Percentiles rank a stretch among this genome's conserved stretches.
Conservation (phyloP, 2,888 invertebrate genomes). For the Tetragonisca angustula region DNA sequence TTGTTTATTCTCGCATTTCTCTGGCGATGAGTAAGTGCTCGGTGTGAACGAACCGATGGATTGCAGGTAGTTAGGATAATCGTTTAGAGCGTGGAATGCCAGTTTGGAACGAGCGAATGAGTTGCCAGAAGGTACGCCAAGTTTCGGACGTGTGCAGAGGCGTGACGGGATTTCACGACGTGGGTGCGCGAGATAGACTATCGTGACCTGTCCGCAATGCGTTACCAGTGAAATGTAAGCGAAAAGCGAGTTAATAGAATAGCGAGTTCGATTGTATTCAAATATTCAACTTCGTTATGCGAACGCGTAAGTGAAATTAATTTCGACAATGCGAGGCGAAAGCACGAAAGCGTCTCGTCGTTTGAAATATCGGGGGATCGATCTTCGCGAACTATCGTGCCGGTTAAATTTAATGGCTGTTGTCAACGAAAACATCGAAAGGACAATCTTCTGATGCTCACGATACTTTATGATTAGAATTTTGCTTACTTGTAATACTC, state of each 20-base stretch:
- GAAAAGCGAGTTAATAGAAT: neutral
- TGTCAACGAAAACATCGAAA: no score
- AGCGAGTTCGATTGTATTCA: neutral
- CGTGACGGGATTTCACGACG: neutral
- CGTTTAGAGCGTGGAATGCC: neutral
- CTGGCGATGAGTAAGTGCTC: neutral
- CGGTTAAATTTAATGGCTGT: no score
- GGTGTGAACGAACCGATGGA: no score
- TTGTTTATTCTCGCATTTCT: neutral
- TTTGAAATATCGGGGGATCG: no score
- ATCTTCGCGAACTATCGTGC: no score
- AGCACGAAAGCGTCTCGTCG: no score
- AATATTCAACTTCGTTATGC: neutral
- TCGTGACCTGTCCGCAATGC: constrained; percentile 19
- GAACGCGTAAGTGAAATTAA: no score
- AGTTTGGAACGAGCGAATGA: neutral
- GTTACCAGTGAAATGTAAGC: neutral
- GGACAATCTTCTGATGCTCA: no score
- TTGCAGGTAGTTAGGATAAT: neutral
- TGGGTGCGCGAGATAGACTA: neutral
- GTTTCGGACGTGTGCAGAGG: constrained; percentile 7
- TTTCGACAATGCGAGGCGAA: no score
- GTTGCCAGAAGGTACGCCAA: neutral
- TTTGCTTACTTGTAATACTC: no score
- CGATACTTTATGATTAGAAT: no score